Percentiles rank a stretch among this genome's conserved stretches.
These are phyloP conservation scores for Ptychadena robeensis DNA, from an alignment of 2,797 vertebrate genomes.

Conservation along the genomic window DNA sequence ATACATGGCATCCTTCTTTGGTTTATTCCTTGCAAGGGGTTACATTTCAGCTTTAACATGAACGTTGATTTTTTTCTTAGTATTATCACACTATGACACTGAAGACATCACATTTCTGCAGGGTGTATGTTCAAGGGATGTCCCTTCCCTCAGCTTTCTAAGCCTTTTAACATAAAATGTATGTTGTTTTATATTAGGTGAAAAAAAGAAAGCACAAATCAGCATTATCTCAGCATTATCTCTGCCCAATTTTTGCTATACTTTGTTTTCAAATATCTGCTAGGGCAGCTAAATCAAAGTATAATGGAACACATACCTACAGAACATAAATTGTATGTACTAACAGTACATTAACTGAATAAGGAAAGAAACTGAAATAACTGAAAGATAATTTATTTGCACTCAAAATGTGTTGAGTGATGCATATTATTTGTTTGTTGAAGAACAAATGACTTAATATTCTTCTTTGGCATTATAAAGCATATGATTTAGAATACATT, in stretches of 20 bases:
- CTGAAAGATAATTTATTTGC: slow-evolving; percentile 7
- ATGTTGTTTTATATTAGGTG: slow-evolving; percentile 60
- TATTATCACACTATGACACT: slow-evolving; percentile 21
- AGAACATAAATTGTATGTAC: slow-evolving; percentile 36
- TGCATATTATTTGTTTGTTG: slow-evolving; percentile 1
- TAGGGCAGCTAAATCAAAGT: slow-evolving; percentile 23
- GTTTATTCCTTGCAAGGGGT: not conserved
- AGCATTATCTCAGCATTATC: slow-evolving; percentile 64
- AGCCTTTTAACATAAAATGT: slow-evolving; percentile 45
- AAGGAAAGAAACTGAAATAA: not conserved
- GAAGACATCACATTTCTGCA: slow-evolving; percentile 26
- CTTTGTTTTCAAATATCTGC: slow-evolving; percentile 51
- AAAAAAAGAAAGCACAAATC: slow-evolving; percentile 64
- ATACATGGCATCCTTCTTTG: too few relatives aligned
- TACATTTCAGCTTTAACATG: not conserved
- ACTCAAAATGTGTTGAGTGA: slow-evolving; percentile 18
- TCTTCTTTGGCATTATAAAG: too few relatives aligned
- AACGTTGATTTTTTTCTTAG: not conserved
- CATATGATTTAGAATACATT: too few relatives aligned
- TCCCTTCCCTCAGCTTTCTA: slow-evolving; percentile 13
- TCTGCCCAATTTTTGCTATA: slow-evolving; percentile 62
- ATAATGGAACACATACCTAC: slow-evolving; percentile 31
- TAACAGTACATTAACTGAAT: slow-evolving; percentile 46
- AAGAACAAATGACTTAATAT: too few relatives aligned
- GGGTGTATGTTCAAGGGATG: slow-evolving; percentile 38